phyloP scores from a whole-genome alignment of 2,113 vertebrate genomes.

The Melanocharis versteri region DNA sequence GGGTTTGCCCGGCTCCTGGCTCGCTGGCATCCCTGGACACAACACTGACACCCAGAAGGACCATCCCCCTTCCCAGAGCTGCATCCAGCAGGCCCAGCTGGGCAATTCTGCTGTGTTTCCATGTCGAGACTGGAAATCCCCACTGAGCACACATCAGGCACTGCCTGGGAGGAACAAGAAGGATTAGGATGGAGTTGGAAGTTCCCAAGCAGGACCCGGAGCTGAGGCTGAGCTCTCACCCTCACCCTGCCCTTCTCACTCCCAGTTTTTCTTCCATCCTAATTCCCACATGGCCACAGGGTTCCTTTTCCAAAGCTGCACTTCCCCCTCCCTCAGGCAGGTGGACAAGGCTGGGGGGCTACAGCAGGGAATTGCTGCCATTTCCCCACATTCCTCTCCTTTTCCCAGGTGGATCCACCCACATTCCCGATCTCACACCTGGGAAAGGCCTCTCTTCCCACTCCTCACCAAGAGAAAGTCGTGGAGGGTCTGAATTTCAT shows the following conservation, averaged over 20 bases:
- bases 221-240: neutral
- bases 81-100: neutral
- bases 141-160: neutral
- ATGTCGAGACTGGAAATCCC: neutral
- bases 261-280: neutral
- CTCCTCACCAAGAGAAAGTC: neutral
- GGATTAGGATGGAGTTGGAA: neutral
- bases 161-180: neutral
- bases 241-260: neutral
- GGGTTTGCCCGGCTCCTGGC: neutral
- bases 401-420: neutral
- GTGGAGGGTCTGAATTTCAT: neutral
- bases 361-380: neutral
- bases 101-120: neutral
- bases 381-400: neutral
- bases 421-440: neutral
- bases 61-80: neutral
- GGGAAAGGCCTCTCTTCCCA: neutral
- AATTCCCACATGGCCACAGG: neutral
- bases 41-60: neutral
- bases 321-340: neutral
- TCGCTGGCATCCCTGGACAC: neutral
- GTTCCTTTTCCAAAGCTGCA: neutral
- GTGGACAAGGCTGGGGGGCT: neutral
- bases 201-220: neutral